phyloP scores from a whole-genome alignment of 2,113 vertebrate genomes.

The Danio rerio region GRCz12tu NC_133181.1:26133501-26134000 shows the following conservation, averaged over 20 bases:
- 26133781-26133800: background rate
- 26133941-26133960: conserved; percentile 62
- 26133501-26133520: too few relatives aligned
- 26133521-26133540: too few relatives aligned
- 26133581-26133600: background rate
- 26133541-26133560: too few relatives aligned
- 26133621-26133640: background rate
- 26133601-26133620: background rate
- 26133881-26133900: background rate
- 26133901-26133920: background rate
- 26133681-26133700: background rate
- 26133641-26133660: background rate
- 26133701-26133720: background rate
- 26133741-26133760: background rate
- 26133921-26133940: conserved; percentile 43
- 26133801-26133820: conserved; percentile 10
- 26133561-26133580: background rate
- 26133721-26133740: conserved; percentile 8
- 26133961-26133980: conserved; percentile 73
- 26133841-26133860: conserved; percentile 10
- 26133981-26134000: conserved; percentile 86
- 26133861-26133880: background rate
- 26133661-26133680: background rate
- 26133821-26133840: background rate
- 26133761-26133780: conserved; percentile 1